These are phyloP conservation scores for Automeris io DNA, from an alignment of 2,888 invertebrate genomes.

Conservation along the genomic window DNA sequence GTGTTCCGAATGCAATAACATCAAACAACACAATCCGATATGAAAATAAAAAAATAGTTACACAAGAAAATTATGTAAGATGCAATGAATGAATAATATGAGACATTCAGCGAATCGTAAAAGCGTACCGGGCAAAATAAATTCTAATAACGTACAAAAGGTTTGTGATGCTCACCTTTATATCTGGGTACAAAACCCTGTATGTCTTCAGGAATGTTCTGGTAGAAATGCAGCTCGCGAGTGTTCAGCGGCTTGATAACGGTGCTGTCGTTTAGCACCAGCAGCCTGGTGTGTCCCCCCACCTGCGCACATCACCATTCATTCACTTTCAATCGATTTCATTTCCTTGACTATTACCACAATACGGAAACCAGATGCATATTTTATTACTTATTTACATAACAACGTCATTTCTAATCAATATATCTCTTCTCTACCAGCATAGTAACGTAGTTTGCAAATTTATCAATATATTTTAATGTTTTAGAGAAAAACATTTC, in stretches of 20 bases:
- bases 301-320: slow-evolving; percentile 79
- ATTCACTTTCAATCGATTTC: neutral
- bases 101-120: slow-evolving; percentile 69
- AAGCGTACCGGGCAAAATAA: slow-evolving; percentile 57
- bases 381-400: neutral
- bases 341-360: neutral
- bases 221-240: slow-evolving; percentile 96
- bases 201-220: slow-evolving; percentile 95
- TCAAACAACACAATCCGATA: slow-evolving; percentile 51
- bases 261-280: slow-evolving; percentile 92
- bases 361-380: neutral
- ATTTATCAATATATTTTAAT: too few species aligned
- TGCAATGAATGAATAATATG: slow-evolving; percentile 72
- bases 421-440: too few species aligned
- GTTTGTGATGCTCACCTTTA: slow-evolving; percentile 85
- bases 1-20: slow-evolving; percentile 61
- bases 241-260: slow-evolving; percentile 96
- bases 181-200: slow-evolving; percentile 95
- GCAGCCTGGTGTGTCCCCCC: slow-evolving; percentile 93
- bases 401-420: too few species aligned
- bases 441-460: too few species aligned
- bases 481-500: too few species aligned
- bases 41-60: slow-evolving; percentile 45
- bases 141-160: slow-evolving; percentile 3
- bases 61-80: slow-evolving; percentile 49